A percentile compares a stretch with the other conserved stretches of the same genome.
Conservation (phyloP, 2,888 invertebrate genomes). For the Pelosia muscerda region DNA sequence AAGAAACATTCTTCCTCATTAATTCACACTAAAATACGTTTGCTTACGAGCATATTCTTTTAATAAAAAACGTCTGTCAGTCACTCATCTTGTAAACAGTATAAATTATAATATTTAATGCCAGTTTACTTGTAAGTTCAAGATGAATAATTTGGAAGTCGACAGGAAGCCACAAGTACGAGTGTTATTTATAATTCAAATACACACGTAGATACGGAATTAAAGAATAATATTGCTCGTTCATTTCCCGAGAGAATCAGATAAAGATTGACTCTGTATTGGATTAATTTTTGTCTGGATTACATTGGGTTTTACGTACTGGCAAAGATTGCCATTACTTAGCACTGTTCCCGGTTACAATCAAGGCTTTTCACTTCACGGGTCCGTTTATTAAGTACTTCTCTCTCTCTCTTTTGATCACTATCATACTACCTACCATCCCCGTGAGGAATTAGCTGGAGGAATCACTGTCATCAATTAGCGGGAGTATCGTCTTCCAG, state of each 20-base stretch:
- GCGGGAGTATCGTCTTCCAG: neutral
- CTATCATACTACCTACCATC: neutral
- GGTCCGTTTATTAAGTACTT: too few relatives aligned
- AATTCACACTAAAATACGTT: neutral
- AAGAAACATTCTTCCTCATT: neutral
- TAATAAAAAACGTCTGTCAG: neutral
- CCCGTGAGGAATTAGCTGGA: neutral
- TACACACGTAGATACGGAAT: slow-evolving; percentile 18
- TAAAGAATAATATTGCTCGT: slow-evolving; percentile 27
- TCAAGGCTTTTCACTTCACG: too few relatives aligned
- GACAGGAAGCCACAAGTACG: slow-evolving; percentile 34
- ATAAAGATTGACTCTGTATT: slow-evolving; percentile 11
- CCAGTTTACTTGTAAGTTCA: slow-evolving; percentile 18
- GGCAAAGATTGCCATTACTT: neutral
- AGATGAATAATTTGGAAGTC: slow-evolving; percentile 24
- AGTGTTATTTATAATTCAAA: slow-evolving; percentile 31
- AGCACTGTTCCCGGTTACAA: neutral
- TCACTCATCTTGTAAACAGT: slow-evolving; percentile 17
- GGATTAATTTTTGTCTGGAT: neutral
- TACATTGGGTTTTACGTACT: neutral
- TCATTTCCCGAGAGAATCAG: slow-evolving; percentile 15
- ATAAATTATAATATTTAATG: slow-evolving; percentile 24
- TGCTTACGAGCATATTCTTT: neutral
- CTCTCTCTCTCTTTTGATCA: too few relatives aligned
- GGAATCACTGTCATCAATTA: neutral